Percentiles rank a stretch among this genome's conserved stretches.
These are phyloP conservation scores for Dermochelys coriacea DNA, from an alignment of 2,797 vertebrate species.

Conservation along the genomic window DNA sequence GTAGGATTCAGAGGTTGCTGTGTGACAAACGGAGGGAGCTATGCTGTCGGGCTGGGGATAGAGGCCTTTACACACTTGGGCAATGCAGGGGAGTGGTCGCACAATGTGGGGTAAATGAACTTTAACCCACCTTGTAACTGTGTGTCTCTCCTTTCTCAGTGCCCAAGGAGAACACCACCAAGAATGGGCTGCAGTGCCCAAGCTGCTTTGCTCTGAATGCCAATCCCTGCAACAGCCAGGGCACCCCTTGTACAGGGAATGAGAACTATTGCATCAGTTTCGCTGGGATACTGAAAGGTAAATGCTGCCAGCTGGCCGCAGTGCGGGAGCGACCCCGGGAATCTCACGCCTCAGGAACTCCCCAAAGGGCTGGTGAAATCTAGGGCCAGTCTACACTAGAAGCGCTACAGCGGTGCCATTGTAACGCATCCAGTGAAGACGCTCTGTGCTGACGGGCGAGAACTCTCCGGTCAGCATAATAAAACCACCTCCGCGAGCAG, in stretches of 20 bases:
- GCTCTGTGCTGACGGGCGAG: too few species aligned
- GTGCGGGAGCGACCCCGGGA: fast-evolving
- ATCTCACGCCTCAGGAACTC: fast-evolving
- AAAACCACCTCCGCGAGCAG: too few species aligned
- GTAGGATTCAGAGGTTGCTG: too few species aligned
- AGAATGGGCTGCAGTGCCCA: not conserved
- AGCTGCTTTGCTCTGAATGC: fast-evolving
- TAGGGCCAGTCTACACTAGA: too few species aligned
- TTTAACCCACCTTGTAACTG: not conserved
- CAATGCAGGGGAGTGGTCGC: fast-evolving
- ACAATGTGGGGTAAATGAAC: fast-evolving
- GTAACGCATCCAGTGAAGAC: fast-evolving
- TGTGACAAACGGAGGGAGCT: not conserved
- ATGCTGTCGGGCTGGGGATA: fast-evolving
- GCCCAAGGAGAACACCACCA: fast-evolving
- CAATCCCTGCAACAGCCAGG: fast-evolving
- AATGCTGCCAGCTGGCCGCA: not conserved
- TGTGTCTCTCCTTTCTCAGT: not conserved
- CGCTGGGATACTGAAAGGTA: not conserved
- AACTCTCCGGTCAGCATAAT: too few species aligned
- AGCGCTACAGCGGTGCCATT: fast-evolving
- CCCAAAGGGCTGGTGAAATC: not conserved
- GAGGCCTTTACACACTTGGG: fast-evolving
- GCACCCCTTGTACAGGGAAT: fast-evolving
- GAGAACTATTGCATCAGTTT: not conserved